Evolutionary conservation across 2,888 invertebrate species (phyloP).

Genomic region (Ectemnius cavifrons): DNA sequence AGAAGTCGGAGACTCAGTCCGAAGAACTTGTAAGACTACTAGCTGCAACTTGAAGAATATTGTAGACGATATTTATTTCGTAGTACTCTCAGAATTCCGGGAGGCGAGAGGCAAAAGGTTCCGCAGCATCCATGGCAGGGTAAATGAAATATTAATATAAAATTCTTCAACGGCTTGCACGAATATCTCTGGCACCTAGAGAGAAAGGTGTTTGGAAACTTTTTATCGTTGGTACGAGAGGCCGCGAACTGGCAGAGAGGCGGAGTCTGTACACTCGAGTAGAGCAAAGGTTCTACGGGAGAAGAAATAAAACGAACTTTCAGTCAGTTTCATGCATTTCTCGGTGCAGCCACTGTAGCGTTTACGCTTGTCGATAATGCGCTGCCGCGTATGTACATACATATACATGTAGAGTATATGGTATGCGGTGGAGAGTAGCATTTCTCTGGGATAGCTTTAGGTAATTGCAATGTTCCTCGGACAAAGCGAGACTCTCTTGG

Average conservation of each 20-base stretch:
- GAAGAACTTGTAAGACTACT: no score
- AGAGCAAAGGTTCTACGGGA: slow-evolving; percentile 14
- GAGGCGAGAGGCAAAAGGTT: not conserved
- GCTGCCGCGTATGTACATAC: not conserved
- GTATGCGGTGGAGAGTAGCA: not conserved
- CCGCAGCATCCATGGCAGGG: not conserved
- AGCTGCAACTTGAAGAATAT: not conserved
- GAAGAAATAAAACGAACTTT: slow-evolving; percentile 28
- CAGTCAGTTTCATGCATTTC: slow-evolving; percentile 34
- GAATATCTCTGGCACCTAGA: slow-evolving; percentile 22
- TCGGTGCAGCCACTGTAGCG: slow-evolving; percentile 19
- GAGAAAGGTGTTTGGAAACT: slow-evolving; percentile 29
- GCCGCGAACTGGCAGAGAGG: slow-evolving; percentile 3
- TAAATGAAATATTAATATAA: slow-evolving; percentile 44
- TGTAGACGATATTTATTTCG: slow-evolving; percentile 13
- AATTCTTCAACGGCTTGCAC: slow-evolving; percentile 14
- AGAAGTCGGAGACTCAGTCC: no score
- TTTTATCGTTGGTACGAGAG: slow-evolving; percentile 36
- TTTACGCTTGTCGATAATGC: slow-evolving; percentile 41
- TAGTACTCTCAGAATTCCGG: slow-evolving; percentile 1
- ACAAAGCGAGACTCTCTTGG: not conserved
- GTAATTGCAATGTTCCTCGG: not conserved
- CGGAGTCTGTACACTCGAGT: not conserved
- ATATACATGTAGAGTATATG: no score
- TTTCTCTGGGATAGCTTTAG: not conserved